Conservation (phyloP, 2,113 vertebrate genomes). For the Saiga tatarica region DNA sequence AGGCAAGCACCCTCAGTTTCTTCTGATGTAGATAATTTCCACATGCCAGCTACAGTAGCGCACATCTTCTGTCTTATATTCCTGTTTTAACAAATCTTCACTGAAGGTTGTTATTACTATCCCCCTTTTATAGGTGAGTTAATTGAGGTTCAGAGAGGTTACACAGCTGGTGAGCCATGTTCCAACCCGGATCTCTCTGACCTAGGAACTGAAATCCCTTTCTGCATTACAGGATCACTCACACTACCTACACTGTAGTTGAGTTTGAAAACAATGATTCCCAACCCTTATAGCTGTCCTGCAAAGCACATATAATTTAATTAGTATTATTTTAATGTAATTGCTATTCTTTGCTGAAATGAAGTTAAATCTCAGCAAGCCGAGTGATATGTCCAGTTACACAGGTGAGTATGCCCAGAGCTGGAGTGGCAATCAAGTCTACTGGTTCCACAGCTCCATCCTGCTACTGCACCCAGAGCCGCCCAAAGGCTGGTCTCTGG, state of each 20-base stretch:
- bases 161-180: background rate
- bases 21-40: background rate
- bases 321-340: background rate
- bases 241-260: background rate
- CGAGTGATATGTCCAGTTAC: background rate
- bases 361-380: background rate
- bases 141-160: background rate
- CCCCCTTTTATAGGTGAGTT: background rate
- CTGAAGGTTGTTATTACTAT: background rate
- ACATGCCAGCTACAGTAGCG: background rate
- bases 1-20: background rate
- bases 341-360: background rate
- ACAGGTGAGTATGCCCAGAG: background rate
- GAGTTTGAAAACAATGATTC: background rate
- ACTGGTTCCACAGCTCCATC: no score
- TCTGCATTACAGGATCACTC: background rate
- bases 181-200: background rate
- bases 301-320: background rate
- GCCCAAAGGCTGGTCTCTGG: background rate
- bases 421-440: fast-evolving
- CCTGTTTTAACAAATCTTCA: background rate
- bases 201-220: background rate
- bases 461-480: fast-evolving
- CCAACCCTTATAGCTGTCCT: background rate
- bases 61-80: background rate